These are phyloP conservation scores for Crocodylus rhombifer DNA, from an alignment of 2,797 vertebrate species.

Conservation along the genomic window DNA sequence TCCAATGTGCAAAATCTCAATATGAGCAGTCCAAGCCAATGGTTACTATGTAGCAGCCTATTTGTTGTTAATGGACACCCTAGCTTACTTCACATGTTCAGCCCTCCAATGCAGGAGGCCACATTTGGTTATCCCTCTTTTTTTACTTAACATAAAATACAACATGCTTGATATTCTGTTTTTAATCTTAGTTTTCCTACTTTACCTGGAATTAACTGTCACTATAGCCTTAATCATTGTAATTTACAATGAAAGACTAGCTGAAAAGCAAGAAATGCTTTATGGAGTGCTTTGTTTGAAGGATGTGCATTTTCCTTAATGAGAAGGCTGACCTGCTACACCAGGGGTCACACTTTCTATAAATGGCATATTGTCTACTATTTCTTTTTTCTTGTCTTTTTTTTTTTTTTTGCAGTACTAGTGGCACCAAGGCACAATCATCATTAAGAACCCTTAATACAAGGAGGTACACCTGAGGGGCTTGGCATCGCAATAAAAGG, in stretches of 20 bases:
- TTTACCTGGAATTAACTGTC: neutral
- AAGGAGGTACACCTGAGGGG: neutral
- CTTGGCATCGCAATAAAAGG: neutral
- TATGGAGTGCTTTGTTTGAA: constrained; percentile 53
- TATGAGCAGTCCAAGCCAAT: constrained; percentile 48
- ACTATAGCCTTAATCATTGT: constrained; percentile 12
- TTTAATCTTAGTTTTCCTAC: neutral
- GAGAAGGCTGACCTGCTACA: neutral
- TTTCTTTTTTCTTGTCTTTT: neutral
- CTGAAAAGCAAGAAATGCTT: constrained; percentile 33
- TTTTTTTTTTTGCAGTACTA: neutral
- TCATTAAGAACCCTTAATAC: constrained; percentile 3
- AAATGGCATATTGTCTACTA: neutral
- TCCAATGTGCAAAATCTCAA: constrained; percentile 50
- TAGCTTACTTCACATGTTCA: neutral
- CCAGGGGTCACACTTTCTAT: neutral
- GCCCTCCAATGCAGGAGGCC: neutral
- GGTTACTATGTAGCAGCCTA: constrained; percentile 54
- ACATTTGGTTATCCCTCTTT: neutral
- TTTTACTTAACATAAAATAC: neutral
- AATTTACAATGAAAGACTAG: constrained; percentile 63
- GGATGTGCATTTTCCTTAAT: neutral
- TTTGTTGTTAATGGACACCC: neutral
- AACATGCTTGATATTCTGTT: neutral
- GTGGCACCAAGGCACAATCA: neutral